Evolutionary conservation across 2,888 invertebrate species (phyloP).

Genomic region (Tetragonula carbonaria): DNA sequence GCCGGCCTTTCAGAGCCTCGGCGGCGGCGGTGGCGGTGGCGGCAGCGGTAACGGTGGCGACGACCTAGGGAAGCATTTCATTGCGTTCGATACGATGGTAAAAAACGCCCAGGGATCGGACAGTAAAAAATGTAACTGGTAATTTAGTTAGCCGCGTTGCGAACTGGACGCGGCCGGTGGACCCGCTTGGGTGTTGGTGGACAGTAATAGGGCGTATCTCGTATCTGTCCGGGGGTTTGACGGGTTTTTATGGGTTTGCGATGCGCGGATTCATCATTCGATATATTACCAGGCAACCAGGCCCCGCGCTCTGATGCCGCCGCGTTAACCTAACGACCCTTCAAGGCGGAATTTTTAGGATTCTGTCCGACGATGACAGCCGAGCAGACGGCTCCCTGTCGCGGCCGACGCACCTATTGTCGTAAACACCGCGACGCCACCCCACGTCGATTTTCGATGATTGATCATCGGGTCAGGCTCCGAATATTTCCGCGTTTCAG

Average conservation of each 20-base stretch:
- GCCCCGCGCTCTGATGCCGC: slow-evolving; percentile 74
- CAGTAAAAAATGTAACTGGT: slow-evolving; percentile 84
- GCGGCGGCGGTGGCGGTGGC: slow-evolving; percentile 37
- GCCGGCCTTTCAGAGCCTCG: slow-evolving; percentile 64
- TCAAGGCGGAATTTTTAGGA: slow-evolving; percentile 74
- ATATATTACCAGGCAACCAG: slow-evolving; percentile 76
- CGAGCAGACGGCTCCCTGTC: slow-evolving; percentile 17
- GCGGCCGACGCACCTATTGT: slow-evolving; percentile 14
- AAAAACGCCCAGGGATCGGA: slow-evolving; percentile 81
- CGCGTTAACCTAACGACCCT: slow-evolving; percentile 78
- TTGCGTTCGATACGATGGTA: slow-evolving; percentile 81
- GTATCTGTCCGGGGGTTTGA: slow-evolving; percentile 81
- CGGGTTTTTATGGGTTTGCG: slow-evolving; percentile 83
- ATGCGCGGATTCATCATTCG: slow-evolving; percentile 83
- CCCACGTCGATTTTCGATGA: slow-evolving; percentile 6
- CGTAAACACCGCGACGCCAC: neutral
- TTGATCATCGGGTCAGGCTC: neutral
- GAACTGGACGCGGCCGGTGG: slow-evolving; percentile 74
- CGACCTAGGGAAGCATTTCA: slow-evolving; percentile 79
- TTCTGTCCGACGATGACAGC: slow-evolving; percentile 32
- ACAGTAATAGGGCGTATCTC: slow-evolving; percentile 83
- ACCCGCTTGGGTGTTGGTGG: slow-evolving; percentile 76
- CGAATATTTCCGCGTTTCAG: neutral
- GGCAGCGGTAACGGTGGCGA: slow-evolving; percentile 51
- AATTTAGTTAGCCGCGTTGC: slow-evolving; percentile 83